Evolutionary conservation across 2,797 vertebrate genomes (phyloP).

Genomic region (Paratrypauchen microcephalus): DNA sequence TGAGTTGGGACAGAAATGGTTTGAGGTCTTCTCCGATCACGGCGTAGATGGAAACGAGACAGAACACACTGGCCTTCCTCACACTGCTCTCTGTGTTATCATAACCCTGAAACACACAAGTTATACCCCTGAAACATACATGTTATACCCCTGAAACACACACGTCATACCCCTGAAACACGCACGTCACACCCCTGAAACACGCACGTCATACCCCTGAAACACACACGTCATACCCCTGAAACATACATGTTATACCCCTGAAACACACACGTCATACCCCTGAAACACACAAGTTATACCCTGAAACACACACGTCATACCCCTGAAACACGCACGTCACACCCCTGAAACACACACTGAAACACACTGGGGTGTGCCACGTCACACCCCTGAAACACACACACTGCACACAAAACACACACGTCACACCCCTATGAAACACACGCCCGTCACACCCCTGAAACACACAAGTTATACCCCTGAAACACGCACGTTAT

Average conservation of each 20-base stretch:
- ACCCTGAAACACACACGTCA: conserved; percentile 68
- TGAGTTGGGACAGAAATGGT: conserved; percentile 91
- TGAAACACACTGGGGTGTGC: too few relatives aligned
- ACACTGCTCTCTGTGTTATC: conserved; percentile 95
- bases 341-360: background rate
- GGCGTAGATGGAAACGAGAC: conserved; percentile 90
- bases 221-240: background rate
- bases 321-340: conserved; percentile 79
- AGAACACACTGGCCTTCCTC: conserved; percentile 94
- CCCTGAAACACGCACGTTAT: too few relatives aligned
- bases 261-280: too few relatives aligned
- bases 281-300: too few relatives aligned
- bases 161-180: too few relatives aligned
- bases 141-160: background rate
- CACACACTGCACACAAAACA: too few relatives aligned
- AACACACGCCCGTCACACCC: too few relatives aligned
- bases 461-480: too few relatives aligned
- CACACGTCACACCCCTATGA: too few relatives aligned
- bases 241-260: background rate
- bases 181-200: too few relatives aligned
- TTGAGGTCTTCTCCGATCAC: conserved; percentile 94
- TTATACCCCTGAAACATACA: background rate
- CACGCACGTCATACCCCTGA: conserved; percentile 85
- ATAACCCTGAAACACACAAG: conserved; percentile 81
- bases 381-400: too few relatives aligned